Evolutionary conservation across 2,888 invertebrate genomes (phyloP).

Genomic region (Strigamia crassipes): DNA sequence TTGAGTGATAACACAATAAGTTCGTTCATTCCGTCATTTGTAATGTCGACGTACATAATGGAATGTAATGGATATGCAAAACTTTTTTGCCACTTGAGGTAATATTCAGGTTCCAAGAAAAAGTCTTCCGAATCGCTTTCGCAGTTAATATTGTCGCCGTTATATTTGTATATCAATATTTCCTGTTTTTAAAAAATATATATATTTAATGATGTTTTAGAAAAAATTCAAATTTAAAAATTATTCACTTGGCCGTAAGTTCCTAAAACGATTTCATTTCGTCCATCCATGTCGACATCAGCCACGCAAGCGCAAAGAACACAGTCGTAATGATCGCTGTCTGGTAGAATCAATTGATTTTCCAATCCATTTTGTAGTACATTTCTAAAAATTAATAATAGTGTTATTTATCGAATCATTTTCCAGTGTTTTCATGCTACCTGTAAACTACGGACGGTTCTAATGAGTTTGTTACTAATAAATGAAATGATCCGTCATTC

Average conservation of each 20-base stretch:
- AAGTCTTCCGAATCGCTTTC: not conserved
- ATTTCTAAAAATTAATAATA: constrained; percentile 53
- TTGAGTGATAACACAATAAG: constrained; percentile 68
- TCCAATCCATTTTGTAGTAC: constrained; percentile 56
- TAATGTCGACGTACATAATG: constrained; percentile 67
- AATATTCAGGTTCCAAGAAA: constrained; percentile 6
- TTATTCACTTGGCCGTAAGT: constrained; percentile 67
- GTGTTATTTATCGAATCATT: not conserved
- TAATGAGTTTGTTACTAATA: constrained; percentile 65
- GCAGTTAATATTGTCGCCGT: not conserved
- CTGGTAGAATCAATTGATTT: constrained; percentile 56
- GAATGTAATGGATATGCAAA: constrained; percentile 69
- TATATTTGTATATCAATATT: constrained; percentile 63
- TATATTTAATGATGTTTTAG: too few species aligned
- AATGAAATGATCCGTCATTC: constrained; percentile 60
- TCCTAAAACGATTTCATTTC: constrained; percentile 71
- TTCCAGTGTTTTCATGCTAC: constrained; percentile 56
- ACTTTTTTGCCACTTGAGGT: constrained; percentile 59
- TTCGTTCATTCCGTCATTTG: constrained; percentile 70
- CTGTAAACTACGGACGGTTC: constrained; percentile 66
- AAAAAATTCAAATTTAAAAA: not conserved
- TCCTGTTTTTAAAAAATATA: too few species aligned
- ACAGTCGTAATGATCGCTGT: constrained; percentile 66
- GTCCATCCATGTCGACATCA: constrained; percentile 73
- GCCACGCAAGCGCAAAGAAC: constrained; percentile 68